phyloP scores from a whole-genome alignment of 53 echinoderm and acorn worm species.

The Henricia sp. region DNA sequence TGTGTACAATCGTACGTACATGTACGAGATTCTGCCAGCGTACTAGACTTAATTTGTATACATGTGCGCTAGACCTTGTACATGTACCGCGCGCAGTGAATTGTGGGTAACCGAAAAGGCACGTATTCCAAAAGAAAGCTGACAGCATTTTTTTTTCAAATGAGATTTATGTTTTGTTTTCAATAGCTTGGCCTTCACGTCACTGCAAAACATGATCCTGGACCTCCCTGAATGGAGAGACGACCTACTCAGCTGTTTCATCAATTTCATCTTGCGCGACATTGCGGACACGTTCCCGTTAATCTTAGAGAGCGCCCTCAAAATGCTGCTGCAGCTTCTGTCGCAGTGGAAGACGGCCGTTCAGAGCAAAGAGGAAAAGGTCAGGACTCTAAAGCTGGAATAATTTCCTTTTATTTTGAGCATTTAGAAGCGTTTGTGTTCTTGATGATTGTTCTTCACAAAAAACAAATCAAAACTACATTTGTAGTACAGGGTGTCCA shows the following conservation, averaged over 20 bases:
- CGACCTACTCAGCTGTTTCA: conserved; percentile 88
- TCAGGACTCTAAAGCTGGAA: conserved; percentile 11
- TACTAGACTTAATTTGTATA: too few relatives aligned
- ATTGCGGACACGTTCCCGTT: conserved; percentile 94
- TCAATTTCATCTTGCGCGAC: conserved; percentile 88
- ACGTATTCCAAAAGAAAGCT: not conserved
- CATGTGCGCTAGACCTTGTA: too few relatives aligned
- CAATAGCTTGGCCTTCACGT: conserved; percentile 85
- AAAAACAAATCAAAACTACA: too few relatives aligned
- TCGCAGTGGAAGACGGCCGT: conserved; percentile 93
- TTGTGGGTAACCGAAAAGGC: not conserved
- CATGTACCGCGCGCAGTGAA: too few relatives aligned
- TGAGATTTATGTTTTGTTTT: not conserved
- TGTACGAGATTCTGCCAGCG: too few relatives aligned
- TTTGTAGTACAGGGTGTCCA: too few relatives aligned
- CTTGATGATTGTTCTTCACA: too few relatives aligned
- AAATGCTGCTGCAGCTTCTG: conserved; percentile 93
- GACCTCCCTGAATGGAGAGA: conserved; percentile 97
- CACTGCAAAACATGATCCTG: conserved; percentile 91
- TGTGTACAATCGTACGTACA: too few relatives aligned
- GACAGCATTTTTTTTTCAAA: not conserved
- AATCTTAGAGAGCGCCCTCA: conserved; percentile 96
- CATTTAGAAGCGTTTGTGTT: too few relatives aligned
- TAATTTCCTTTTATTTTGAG: not conserved
- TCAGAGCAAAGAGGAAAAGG: conserved; percentile 94